These are phyloP conservation scores for Xerus inauris DNA, from an alignment of 2,113 vertebrate species.

Conservation along the genomic window DNA sequence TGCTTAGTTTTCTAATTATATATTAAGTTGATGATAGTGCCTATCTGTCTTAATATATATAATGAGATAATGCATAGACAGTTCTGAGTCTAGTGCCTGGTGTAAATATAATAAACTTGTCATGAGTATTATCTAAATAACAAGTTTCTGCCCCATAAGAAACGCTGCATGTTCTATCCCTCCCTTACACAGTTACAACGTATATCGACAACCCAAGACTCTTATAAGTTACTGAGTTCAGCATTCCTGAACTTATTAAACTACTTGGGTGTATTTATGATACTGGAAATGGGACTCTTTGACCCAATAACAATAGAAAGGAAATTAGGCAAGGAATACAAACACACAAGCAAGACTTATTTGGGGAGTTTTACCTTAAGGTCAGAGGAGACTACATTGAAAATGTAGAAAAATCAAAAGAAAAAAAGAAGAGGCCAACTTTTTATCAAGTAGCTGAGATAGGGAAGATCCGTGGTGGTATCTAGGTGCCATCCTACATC, in stretches of 20 bases:
- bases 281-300: no score
- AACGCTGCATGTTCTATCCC: background rate
- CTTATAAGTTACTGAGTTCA: background rate
- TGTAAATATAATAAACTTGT: background rate
- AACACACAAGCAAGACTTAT: no score
- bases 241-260: background rate
- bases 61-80: background rate
- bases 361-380: no score
- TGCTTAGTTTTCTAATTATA: constrained; percentile 32
- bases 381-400: no score
- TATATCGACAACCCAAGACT: background rate
- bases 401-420: no score
- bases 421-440: no score
- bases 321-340: no score
- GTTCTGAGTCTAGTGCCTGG: background rate
- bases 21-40: background rate
- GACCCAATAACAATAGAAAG: no score
- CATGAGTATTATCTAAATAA: background rate
- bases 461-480: no score
- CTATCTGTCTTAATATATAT: background rate
- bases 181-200: background rate
- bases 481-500: no score
- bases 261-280: background rate
- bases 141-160: background rate
- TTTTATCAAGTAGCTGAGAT: no score